Base-by-base conservation (phyloP, 2,888 invertebrate genomes). In the Ectemnius continuus region DNA sequence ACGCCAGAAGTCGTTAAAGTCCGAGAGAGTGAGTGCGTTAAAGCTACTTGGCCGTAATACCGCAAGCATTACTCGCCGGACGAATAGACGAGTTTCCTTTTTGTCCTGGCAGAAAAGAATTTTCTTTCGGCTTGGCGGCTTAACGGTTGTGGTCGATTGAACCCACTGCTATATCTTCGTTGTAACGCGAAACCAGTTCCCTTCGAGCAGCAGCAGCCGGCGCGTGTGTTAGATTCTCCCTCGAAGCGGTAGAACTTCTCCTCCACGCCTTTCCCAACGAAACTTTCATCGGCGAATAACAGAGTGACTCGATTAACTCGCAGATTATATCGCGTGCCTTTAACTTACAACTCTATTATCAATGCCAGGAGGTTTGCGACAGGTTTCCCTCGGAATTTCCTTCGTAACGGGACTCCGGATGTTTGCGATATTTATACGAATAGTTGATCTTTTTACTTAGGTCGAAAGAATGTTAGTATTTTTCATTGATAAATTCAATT, bases 121-220 rank as follows among this genome's bases (percentile, higher is more conserved):
- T 76, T 75, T 76, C 72, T 73, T 57, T 65, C 59, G 70, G 56
- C 67, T 68, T 26, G 56, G 61, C 45, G 74, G 70, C 61, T 76
- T 74, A 79, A 80, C 74, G 76, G 70, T 74, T 70, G 70, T 67
- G 81, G 67, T 81, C 61, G 73, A 75, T 64, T 16, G 63, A 60
- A 65, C 58, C 45, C 60, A 60, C 62, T 64, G 65, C 69, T 75
- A 36, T 36, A 70, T 61, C 67, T 69, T 48, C 58, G 63, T 79
- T 69, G 66, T 79, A 67, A 73, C 67, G 28, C 67, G 59, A 79
- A 77, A 81, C 71, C 70, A 77, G 75, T 79, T 79, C 73, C 67
- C 73, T 59, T 73, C 63, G 6, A 36, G 36, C 36, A 36, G 11
- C 36, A n/a, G n/a, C n/a, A n/a, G n/a, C n/a, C n/a, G 61, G 47